Conservation (phyloP, 2,797 vertebrate genomes). For the Eutrigla gurnardus region DNA sequence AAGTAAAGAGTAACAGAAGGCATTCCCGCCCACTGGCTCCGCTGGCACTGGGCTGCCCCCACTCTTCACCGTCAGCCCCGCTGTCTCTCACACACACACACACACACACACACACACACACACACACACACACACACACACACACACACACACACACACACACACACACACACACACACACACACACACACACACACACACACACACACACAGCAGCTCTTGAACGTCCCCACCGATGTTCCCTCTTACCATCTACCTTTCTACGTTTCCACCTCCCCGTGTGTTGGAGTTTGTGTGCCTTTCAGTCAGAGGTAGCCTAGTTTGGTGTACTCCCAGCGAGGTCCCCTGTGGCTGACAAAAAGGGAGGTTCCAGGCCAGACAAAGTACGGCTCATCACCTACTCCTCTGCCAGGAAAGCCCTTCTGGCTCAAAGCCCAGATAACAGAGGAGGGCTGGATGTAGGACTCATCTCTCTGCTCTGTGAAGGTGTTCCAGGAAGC, state of each 20-base stretch:
- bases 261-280: conserved; percentile 19
- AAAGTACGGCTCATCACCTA: conserved; percentile 63
- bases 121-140: conserved; percentile 44
- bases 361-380: conserved; percentile 66
- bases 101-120: no score
- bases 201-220: conserved; percentile 31
- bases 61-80: conserved; percentile 56
- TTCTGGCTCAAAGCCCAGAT: conserved; percentile 72
- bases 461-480: conserved; percentile 42
- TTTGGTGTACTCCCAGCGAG: conserved; percentile 37
- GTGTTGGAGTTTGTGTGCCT: conserved; percentile 30
- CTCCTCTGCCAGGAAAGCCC: conserved; percentile 70
- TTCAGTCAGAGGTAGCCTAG: conserved; percentile 34
- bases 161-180: conserved; percentile 19
- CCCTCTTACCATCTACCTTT: conserved; percentile 14
- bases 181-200: conserved; percentile 17
- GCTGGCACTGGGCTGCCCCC: conserved; percentile 61
- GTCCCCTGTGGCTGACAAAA: conserved; percentile 48
- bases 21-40: conserved; percentile 74
- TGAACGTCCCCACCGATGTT: conserved; percentile 30
- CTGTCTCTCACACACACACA: no score
- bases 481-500: conserved; percentile 70
- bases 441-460: conserved; percentile 43
- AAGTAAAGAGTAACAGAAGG: conserved; percentile 84
- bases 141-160: conserved; percentile 18